A percentile compares a stretch with the other conserved stretches of the same genome.
These are phyloP conservation scores for Aphrophora alni DNA, from an alignment of 2,888 invertebrate species.

Conservation along the genomic window DNA sequence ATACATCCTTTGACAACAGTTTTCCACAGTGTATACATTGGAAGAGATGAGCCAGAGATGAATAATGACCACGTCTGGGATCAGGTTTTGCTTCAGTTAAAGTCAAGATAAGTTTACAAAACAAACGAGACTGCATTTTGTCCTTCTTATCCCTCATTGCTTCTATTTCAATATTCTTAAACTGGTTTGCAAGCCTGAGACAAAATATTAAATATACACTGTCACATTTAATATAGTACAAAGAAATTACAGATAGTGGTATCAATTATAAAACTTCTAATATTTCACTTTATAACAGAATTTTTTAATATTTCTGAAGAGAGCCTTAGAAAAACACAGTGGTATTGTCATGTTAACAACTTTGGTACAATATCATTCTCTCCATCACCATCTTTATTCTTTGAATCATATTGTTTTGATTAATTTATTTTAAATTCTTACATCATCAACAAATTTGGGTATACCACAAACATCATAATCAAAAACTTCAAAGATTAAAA, in stretches of 20 bases:
- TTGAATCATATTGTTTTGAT: too few relatives aligned
- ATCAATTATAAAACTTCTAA: slow-evolving; percentile 12
- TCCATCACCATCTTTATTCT: too few relatives aligned
- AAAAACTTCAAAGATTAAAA: too few relatives aligned
- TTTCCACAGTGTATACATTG: slow-evolving; percentile 73
- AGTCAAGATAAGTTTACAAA: slow-evolving; percentile 80
- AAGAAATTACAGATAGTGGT: too few relatives aligned
- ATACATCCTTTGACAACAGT: slow-evolving; percentile 72
- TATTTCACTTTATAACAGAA: neutral
- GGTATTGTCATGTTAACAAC: too few relatives aligned
- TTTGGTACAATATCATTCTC: too few relatives aligned
- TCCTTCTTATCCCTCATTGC: slow-evolving; percentile 85
- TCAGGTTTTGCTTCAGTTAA: slow-evolving; percentile 79
- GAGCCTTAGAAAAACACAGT: too few relatives aligned
- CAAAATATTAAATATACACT: slow-evolving; percentile 8
- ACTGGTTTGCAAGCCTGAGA: slow-evolving; percentile 80
- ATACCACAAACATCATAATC: too few relatives aligned
- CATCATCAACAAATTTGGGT: too few relatives aligned
- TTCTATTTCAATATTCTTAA: slow-evolving; percentile 87
- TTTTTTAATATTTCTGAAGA: neutral
- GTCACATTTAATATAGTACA: neutral
- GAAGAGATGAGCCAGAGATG: slow-evolving; percentile 78
- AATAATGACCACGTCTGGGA: slow-evolving; percentile 79
- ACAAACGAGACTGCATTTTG: slow-evolving; percentile 83
- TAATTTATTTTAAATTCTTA: too few relatives aligned